Evolutionary conservation across 1,140 invertebrate genomes (phyloP).

Genomic region (Drosophila orosa): DNA sequence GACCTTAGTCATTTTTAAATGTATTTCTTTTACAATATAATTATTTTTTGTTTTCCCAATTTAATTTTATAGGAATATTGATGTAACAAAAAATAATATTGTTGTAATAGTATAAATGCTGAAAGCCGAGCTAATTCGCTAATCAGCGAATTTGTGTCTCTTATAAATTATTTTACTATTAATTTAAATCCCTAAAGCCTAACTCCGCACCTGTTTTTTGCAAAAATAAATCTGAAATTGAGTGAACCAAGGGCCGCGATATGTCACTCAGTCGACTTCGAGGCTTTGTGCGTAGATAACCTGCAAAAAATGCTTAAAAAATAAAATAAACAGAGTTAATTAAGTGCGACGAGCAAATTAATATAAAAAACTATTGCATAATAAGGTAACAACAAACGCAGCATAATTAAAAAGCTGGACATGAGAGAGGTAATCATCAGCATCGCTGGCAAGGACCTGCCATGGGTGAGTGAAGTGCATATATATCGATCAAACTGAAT

Average conservation of each 20-base stretch:
- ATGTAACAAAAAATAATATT: not conserved
- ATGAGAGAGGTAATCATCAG: conserved; percentile 56
- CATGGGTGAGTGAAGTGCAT: conserved; percentile 39
- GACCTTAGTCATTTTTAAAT: not conserved
- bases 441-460: conserved; percentile 23
- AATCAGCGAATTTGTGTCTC: not conserved
- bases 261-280: conserved; percentile 32
- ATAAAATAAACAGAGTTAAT: conserved; percentile 7
- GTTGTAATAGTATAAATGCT: not conserved
- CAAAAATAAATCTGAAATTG: conserved; percentile 64
- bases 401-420: conserved; percentile 60
- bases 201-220: conserved; percentile 43
- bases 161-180: not conserved
- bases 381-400: conserved; percentile 36
- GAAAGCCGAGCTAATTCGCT: not conserved
- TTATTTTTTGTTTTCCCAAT: not conserved
- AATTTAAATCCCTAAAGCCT: not conserved
- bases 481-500: conserved; percentile 34
- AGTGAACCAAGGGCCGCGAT: conserved; percentile 36
- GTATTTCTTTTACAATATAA: not conserved
- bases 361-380: conserved; percentile 39
- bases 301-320: not conserved
- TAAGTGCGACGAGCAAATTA: not conserved
- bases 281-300: conserved; percentile 43
- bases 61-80: not conserved